Conservation (phyloP, 2,797 vertebrate species). For the Falco rusticolus region DNA sequence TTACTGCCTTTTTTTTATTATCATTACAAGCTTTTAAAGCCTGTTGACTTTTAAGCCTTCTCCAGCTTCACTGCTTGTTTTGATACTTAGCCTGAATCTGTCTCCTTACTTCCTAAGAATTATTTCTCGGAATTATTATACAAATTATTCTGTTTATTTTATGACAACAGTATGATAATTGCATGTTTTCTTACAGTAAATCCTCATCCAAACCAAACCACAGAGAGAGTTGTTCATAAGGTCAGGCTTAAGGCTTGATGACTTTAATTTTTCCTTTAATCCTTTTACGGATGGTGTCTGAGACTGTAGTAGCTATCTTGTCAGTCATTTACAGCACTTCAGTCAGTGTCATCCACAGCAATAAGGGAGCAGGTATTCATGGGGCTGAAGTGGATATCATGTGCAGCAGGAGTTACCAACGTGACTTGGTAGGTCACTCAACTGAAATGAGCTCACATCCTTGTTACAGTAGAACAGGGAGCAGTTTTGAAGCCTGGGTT, state of each 20-base stretch:
- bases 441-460: neutral
- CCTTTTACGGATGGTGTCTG: neutral
- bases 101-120: neutral
- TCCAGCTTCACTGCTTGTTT: neutral
- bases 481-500: neutral
- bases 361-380: neutral
- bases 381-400: neutral
- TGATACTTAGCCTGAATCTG: neutral
- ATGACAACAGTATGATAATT: neutral
- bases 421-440: neutral
- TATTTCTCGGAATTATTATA: neutral
- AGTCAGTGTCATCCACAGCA: neutral
- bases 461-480: neutral
- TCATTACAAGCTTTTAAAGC: neutral
- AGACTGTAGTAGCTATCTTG: neutral
- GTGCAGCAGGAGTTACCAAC: neutral
- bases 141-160: conserved; percentile 15
- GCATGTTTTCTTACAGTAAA: neutral
- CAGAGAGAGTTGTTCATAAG: neutral
- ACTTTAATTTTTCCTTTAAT: neutral
- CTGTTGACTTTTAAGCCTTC: neutral
- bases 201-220: neutral
- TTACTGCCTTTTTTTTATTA: neutral
- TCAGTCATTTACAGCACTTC: neutral
- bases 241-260: neutral